Conservation (phyloP, 2,797 vertebrate genomes). For the Oreortyx pictus region DNA sequence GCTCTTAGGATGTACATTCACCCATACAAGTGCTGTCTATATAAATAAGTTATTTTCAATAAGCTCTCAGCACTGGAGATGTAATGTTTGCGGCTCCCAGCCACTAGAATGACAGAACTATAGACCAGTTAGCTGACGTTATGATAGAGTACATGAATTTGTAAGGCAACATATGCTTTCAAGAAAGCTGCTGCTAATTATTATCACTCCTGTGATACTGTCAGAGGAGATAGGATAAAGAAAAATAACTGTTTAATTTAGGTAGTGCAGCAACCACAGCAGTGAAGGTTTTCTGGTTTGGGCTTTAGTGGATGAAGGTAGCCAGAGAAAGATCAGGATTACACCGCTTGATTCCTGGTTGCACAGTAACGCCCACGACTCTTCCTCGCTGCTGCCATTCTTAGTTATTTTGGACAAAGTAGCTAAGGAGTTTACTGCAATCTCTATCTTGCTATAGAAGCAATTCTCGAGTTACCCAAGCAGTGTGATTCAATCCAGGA, state of each 20-base stretch:
- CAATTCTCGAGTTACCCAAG: neutral
- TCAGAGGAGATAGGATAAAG: neutral
- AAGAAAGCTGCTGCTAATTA: neutral
- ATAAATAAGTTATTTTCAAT: neutral
- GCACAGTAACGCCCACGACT: neutral
- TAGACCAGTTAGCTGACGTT: neutral
- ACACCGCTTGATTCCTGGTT: neutral
- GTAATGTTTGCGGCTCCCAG: neutral
- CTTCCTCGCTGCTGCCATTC: neutral
- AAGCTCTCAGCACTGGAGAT: neutral
- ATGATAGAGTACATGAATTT: neutral
- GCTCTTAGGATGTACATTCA: neutral
- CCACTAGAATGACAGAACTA: neutral
- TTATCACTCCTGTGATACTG: neutral
- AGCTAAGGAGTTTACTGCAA: neutral
- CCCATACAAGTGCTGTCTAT: neutral
- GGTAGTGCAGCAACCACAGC: neutral
- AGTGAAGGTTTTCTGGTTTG: neutral
- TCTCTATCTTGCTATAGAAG: neutral
- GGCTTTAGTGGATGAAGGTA: neutral
- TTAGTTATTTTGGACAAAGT: neutral
- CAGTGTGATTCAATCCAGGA: neutral
- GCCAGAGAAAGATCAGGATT: neutral
- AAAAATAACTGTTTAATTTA: slow-evolving; percentile 27
- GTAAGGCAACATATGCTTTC: neutral